These are phyloP conservation scores for Junco hyemalis DNA, from an alignment of 2,113 vertebrate genomes.

Conservation along the genomic window DNA sequence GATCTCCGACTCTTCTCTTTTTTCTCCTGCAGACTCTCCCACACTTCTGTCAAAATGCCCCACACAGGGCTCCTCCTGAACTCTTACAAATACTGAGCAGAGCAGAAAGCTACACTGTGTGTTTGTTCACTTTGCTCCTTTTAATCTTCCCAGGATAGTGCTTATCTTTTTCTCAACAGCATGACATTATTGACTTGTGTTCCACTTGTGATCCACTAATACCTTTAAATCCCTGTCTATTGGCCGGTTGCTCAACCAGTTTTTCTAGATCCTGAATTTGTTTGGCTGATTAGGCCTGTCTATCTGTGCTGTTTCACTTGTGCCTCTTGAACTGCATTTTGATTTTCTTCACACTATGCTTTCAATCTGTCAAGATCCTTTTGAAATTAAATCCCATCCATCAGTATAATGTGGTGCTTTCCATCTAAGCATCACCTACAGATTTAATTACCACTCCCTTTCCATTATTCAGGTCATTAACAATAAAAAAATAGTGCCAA, in stretches of 20 bases:
- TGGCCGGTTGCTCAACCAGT: conserved; percentile 15
- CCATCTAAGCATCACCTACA: neutral
- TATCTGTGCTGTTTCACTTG: neutral
- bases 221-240: conserved; percentile 45
- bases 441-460: neutral
- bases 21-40: neutral
- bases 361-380: conserved; percentile 11
- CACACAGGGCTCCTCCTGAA: neutral
- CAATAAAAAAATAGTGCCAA: neutral
- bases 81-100: neutral
- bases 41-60: neutral
- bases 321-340: conserved; percentile 18
- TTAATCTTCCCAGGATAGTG: conserved; percentile 24
- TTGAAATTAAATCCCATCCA: neutral
- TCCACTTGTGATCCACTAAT: conserved; percentile 58
- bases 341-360: neutral
- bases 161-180: conserved; percentile 51
- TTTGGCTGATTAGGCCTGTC: conserved; percentile 14
- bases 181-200: conserved; percentile 50
- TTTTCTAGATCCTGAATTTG: conserved; percentile 25
- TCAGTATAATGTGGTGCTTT: neutral
- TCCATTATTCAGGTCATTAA: neutral
- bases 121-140: neutral
- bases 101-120: neutral
- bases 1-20: neutral